Percentiles rank a stretch among this genome's conserved stretches.
These are phyloP conservation scores for Sebastes vulpes DNA, from an alignment of 2,797 vertebrate genomes.

Conservation along the genomic window DNA sequence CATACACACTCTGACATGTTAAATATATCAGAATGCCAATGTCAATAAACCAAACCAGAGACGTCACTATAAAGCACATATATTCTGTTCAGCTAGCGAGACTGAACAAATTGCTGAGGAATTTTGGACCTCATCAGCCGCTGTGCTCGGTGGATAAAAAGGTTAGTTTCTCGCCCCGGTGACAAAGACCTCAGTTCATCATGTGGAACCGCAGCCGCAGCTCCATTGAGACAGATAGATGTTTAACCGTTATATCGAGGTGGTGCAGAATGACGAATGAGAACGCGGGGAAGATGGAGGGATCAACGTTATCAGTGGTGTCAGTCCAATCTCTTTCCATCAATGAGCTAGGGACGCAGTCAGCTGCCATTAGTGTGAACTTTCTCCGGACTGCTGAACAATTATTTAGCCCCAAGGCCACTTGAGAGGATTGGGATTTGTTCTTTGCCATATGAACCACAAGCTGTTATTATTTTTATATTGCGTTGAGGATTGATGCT, in stretches of 20 bases:
- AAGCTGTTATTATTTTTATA: not conserved
- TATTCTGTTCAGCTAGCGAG: not conserved
- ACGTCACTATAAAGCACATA: not conserved
- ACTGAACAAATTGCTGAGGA: not conserved
- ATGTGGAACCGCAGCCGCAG: not conserved
- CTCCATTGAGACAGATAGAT: constrained; percentile 39
- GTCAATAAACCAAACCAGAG: not conserved
- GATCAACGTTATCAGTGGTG: constrained; percentile 61
- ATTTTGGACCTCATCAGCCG: not conserved
- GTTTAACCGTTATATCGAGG: constrained; percentile 42
- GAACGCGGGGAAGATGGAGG: constrained; percentile 36
- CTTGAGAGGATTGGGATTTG: constrained; percentile 1
- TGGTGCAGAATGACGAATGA: constrained; percentile 31
- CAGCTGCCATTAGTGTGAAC: constrained; percentile 34
- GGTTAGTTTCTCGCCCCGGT: not conserved
- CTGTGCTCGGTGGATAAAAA: not conserved
- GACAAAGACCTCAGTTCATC: constrained; percentile 32
- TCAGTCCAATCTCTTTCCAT: constrained; percentile 65
- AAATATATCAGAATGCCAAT: not conserved
- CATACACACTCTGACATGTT: not conserved
- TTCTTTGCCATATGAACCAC: not conserved
- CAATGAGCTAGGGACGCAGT: constrained; percentile 25
- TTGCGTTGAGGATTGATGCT: not conserved
- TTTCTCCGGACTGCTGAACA: constrained; percentile 13
- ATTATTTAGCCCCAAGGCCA: constrained; percentile 21